A percentile compares a stretch with the other conserved stretches of the same genome.
phyloP scores from a whole-genome alignment of 2,797 vertebrate species.

The Melanotaenia boesemani region DNA sequence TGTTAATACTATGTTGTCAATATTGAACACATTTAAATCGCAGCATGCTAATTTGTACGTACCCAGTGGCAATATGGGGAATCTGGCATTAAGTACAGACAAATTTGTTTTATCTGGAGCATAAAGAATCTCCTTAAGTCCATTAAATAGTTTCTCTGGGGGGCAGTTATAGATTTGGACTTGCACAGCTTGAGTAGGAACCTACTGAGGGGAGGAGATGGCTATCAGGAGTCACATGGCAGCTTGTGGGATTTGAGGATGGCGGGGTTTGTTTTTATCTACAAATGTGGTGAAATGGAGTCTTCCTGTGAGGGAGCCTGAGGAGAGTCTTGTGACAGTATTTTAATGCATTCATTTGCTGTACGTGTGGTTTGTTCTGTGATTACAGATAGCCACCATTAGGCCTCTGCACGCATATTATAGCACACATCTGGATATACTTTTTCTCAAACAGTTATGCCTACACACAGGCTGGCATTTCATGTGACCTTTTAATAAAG shows the following conservation, averaged over 20 bases:
- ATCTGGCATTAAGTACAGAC: conserved; percentile 62
- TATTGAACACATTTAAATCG: conserved; percentile 32
- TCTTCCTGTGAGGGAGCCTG: conserved; percentile 76
- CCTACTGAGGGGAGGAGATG: conserved; percentile 78
- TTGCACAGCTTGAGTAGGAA: conserved; percentile 69
- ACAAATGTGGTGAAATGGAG: conserved; percentile 63
- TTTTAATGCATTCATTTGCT: conserved; percentile 60
- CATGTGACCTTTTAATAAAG: conserved; percentile 69
- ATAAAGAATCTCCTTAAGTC: conserved; percentile 67
- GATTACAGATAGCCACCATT: conserved; percentile 67
- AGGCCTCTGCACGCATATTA: conserved; percentile 65
- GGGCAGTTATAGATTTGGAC: conserved; percentile 62
- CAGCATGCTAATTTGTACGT: conserved; percentile 29
- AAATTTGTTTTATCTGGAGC: conserved; percentile 73
- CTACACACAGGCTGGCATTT: conserved; percentile 47
- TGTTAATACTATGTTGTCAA: conserved; percentile 26
- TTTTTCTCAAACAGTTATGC: conserved; percentile 59
- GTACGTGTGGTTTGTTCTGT: conserved; percentile 39
- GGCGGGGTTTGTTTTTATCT: conserved; percentile 63
- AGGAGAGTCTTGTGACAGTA: conserved; percentile 67
- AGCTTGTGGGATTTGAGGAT: conserved; percentile 27
- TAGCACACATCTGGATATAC: conserved; percentile 74
- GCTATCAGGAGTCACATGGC: conserved; percentile 73
- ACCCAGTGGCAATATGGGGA: conserved; percentile 48
- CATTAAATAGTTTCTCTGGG: conserved; percentile 68